Conservation (phyloP, 1,140 invertebrate species). For the Bombus superbus region DNA sequence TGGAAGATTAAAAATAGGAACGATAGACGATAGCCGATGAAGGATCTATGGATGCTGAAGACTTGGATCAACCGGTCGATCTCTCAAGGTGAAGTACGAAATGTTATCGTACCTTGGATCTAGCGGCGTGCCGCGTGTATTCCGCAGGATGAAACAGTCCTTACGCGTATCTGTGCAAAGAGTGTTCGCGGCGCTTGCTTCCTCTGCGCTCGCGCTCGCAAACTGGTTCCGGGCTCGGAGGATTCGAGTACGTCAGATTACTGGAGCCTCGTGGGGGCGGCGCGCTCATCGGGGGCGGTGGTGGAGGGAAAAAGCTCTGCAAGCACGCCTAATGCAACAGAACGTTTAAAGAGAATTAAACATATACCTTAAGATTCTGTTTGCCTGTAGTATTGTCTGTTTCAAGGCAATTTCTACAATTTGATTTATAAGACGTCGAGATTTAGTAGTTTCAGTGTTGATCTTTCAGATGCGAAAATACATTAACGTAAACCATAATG, state of each 20-base stretch:
- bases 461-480: too few relatives aligned
- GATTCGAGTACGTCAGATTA: constrained; percentile 81
- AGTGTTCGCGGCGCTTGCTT: constrained; percentile 81
- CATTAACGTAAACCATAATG: too few relatives aligned
- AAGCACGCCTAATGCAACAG: constrained; percentile 78
- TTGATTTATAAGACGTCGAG: too few relatives aligned
- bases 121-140: constrained; percentile 33
- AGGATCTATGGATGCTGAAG: constrained; percentile 37
- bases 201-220: constrained; percentile 77
- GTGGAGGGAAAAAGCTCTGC: constrained; percentile 82
- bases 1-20: neutral
- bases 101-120: constrained; percentile 56
- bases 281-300: constrained; percentile 80
- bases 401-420: too few relatives aligned
- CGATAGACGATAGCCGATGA: neutral
- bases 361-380: neutral
- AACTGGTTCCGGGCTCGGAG: constrained; percentile 81
- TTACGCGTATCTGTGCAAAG: constrained; percentile 81
- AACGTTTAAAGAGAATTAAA: constrained; percentile 18
- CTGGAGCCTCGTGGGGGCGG: constrained; percentile 78
- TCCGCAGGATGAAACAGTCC: constrained; percentile 46
- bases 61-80: constrained; percentile 23
- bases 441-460: too few relatives aligned
- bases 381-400: neutral
- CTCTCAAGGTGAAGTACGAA: constrained; percentile 40